Percentiles rank a stretch among this genome's conserved stretches.
These are phyloP conservation scores for Drosophila histrio DNA, from an alignment of 2,888 invertebrate species.

Conservation along the genomic window DNA sequence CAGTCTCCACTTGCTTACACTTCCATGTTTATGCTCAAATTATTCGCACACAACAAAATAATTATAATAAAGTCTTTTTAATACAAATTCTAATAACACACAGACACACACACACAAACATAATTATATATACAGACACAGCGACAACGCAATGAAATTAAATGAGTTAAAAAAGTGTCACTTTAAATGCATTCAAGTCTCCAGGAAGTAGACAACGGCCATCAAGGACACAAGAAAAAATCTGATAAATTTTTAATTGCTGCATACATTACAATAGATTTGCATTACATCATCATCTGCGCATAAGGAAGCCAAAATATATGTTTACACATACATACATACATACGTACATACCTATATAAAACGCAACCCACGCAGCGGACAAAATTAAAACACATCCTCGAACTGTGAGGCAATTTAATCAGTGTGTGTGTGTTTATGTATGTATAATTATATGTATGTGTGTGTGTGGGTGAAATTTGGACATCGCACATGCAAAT, in stretches of 20 bases:
- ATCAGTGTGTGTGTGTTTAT: conserved; percentile 10
- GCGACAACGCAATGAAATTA: conserved; percentile 57
- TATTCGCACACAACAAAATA: conserved; percentile 52
- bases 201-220: conserved; percentile 22
- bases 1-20: neutral
- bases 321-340: neutral
- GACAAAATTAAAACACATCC: conserved; percentile 30
- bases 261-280: conserved; percentile 78
- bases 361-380: conserved; percentile 12
- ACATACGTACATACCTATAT: neutral
- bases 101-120: conserved; percentile 4
- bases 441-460: no score
- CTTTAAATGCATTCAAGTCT: conserved; percentile 32
- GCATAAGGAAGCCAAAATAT: conserved; percentile 14
- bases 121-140: neutral
- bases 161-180: conserved; percentile 60
- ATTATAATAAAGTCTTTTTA: conserved; percentile 37
- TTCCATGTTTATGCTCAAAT: conserved; percentile 43
- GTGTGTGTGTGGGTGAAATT: conserved; percentile 5
- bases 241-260: conserved; percentile 76
- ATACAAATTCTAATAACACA: conserved; percentile 36
- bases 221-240: conserved; percentile 28
- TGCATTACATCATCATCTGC: conserved; percentile 54
- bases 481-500: conserved; percentile 55
- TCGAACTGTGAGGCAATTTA: conserved; percentile 17